Conservation (phyloP, 2,797 vertebrate genomes). For the Tarsius wallacei region DNA sequence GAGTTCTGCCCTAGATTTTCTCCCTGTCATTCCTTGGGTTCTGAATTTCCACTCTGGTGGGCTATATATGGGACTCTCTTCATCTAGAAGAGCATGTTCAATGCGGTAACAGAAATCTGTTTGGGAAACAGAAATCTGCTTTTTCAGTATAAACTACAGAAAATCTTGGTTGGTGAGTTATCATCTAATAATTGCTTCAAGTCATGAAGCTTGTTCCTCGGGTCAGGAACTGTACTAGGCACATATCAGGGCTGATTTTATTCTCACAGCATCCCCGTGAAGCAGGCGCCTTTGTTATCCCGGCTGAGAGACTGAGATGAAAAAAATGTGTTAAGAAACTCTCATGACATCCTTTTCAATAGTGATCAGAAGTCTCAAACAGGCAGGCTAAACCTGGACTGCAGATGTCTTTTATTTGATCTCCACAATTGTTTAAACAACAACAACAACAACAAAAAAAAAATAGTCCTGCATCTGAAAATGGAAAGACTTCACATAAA, state of each 20-base stretch:
- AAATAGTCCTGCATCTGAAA: neutral
- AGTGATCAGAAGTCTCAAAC: neutral
- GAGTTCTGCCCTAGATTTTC: neutral
- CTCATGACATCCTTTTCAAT: neutral
- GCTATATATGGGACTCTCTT: neutral
- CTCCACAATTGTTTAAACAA: neutral
- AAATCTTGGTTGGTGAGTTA: neutral
- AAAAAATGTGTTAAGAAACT: neutral
- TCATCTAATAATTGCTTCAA: neutral
- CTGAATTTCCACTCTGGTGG: neutral
- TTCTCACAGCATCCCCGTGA: neutral
- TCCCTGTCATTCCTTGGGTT: neutral
- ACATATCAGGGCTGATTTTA: neutral
- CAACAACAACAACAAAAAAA: neutral
- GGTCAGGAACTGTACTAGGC: neutral
- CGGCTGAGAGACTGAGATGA: neutral
- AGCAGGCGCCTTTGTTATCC: neutral
- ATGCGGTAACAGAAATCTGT: neutral
- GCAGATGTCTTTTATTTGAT: constrained; percentile 18
- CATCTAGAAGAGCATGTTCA: neutral
- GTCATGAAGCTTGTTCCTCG: neutral
- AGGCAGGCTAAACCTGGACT: neutral
- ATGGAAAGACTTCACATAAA: neutral
- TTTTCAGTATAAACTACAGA: neutral
- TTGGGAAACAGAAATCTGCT: constrained; percentile 1